Percentiles rank a stretch among this genome's conserved stretches.
Conservation (phyloP, 2,888 invertebrate genomes). For the Hyppa rectilinea region DNA sequence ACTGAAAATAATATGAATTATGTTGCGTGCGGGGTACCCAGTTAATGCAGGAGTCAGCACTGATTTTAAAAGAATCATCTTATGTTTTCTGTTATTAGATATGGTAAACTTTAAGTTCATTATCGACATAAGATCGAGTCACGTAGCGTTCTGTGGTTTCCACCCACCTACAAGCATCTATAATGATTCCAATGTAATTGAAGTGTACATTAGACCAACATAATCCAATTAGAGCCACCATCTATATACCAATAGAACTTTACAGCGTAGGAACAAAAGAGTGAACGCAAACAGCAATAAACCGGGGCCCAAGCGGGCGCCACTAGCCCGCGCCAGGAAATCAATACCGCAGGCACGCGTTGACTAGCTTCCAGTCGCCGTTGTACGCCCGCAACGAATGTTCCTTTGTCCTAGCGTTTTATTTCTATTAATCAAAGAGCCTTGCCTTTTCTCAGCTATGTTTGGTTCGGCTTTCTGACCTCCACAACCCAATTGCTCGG, state of each 20-base stretch:
- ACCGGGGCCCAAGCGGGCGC: constrained; percentile 39
- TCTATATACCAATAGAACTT: constrained; percentile 1
- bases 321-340: constrained; percentile 35
- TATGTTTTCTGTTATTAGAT: not conserved
- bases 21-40: not conserved
- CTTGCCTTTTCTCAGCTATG: not conserved
- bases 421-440: not conserved
- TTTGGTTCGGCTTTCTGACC: not conserved
- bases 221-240: constrained; percentile 40
- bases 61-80: not conserved
- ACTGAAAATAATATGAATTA: not conserved
- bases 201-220: constrained; percentile 5
- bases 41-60: not conserved
- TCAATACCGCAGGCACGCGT: constrained; percentile 63
- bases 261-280: constrained; percentile 34
- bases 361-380: not conserved
- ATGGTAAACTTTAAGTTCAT: not conserved
- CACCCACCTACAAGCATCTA: not conserved
- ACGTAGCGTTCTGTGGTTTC: not conserved
- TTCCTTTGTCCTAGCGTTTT: constrained; percentile 28
- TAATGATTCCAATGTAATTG: constrained; percentile 13
- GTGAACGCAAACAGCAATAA: constrained; percentile 35
- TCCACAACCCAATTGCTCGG: too few species aligned
- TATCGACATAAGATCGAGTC: not conserved
- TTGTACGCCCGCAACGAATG: constrained; percentile 1